These are phyloP conservation scores for Wasmannia auropunctata DNA, from an alignment of 1,140 invertebrate genomes.

Conservation along the genomic window DNA sequence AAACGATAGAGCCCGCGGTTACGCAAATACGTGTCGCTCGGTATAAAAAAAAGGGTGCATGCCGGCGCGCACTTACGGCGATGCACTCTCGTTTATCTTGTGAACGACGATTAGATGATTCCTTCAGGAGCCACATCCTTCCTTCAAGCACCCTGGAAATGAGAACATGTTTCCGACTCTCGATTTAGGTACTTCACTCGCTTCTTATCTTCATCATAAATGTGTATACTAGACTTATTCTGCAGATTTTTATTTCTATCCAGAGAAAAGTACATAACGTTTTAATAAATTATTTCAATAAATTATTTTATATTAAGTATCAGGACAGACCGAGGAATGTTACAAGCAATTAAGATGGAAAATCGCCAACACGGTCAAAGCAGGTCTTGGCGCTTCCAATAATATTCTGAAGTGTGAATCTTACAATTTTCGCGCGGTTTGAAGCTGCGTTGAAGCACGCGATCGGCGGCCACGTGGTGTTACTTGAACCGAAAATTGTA, in stretches of 20 bases:
- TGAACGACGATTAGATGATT: slow-evolving; percentile 39
- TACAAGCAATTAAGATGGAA: no score
- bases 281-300: background rate
- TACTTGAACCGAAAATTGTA: no score
- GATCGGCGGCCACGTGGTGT: no score
- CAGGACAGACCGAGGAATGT: no score
- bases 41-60: slow-evolving; percentile 20
- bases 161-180: background rate
- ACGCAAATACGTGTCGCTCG: slow-evolving; percentile 31
- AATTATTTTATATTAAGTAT: background rate
- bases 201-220: background rate
- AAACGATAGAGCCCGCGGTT: slow-evolving; percentile 30
- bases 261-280: background rate
- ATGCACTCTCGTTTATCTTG: slow-evolving; percentile 11
- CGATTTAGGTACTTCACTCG: background rate
- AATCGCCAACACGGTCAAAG: no score
- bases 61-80: slow-evolving; percentile 16
- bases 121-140: background rate
- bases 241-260: background rate
- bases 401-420: no score
- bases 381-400: no score
- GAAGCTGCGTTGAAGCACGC: no score
- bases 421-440: no score
- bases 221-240: background rate
- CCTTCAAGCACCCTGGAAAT: background rate